Percentiles rank a stretch among this genome's conserved stretches.
Conservation (phyloP, 2,888 invertebrate genomes). For the Phalangium opilio region DNA sequence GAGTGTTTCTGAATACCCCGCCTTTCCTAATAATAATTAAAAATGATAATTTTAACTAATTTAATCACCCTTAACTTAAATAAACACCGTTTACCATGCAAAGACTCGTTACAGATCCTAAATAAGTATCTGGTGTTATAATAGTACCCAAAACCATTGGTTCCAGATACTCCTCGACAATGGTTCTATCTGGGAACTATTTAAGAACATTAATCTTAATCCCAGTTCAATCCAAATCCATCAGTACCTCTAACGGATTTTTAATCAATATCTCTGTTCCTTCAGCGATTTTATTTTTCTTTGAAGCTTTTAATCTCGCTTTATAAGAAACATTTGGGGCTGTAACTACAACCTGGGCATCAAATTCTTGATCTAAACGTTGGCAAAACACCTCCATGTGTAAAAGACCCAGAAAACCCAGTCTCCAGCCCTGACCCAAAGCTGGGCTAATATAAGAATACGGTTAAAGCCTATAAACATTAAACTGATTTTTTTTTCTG, state of each 20-base stretch:
- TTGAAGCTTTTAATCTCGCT: conserved; percentile 31
- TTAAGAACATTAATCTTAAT: too few relatives aligned
- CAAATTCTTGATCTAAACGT: conserved; percentile 38
- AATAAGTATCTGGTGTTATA: conserved; percentile 52
- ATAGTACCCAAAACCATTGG: conserved; percentile 78
- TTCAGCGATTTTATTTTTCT: conserved; percentile 35
- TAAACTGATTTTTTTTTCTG: too few relatives aligned
- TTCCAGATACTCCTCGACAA: conserved; percentile 61
- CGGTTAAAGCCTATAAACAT: background rate
- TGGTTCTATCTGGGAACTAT: conserved; percentile 35
- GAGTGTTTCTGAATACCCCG: conserved; percentile 54
- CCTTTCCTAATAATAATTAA: conserved; percentile 39
- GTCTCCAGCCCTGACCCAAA: conserved; percentile 37
- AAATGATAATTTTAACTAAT: too few relatives aligned
- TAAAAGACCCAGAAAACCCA: conserved; percentile 36
- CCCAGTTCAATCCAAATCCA: too few relatives aligned
- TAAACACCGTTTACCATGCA: conserved; percentile 28
- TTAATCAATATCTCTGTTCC: conserved; percentile 32
- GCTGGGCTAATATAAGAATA: conserved; percentile 30
- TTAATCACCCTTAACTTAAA: too few relatives aligned
- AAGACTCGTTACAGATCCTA: conserved; percentile 26
- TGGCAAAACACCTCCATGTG: conserved; percentile 41
- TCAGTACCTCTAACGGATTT: conserved; percentile 28
- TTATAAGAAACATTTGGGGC: conserved; percentile 39
- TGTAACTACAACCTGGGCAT: conserved; percentile 37